Evolutionary conservation across 2,888 invertebrate species (phyloP), one percentile per base, ranked within the genome.

Genomic region (Eudemis profundana): DNA sequence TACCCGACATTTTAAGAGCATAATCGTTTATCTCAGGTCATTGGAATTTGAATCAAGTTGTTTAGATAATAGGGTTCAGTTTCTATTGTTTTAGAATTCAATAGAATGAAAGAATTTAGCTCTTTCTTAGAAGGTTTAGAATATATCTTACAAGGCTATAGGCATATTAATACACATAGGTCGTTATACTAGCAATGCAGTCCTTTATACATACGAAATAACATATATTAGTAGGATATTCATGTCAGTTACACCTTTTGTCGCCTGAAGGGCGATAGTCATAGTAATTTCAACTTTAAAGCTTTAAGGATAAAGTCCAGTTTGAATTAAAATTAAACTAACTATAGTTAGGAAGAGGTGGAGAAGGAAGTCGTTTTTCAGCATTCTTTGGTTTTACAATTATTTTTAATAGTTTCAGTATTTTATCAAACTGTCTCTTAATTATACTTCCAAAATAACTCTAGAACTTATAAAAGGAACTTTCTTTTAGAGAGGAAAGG

Each of bases 321-420:
- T 46, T 21, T 21, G 1, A 12, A n/a, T 46, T 12, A 4, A 21
- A 5, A 3, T 8, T 8, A 8, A 0, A 8, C 5, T 33, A 27
- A 33, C 33, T 33, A 33, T 33, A 33, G 33, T 36, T 36, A 29
- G 21, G 21, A 46, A 29, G 27, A 50, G 54, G 54, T 15, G 74
- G 70, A 66, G 68, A 74, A 78, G 90, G 90, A 91, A 89, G 89
- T 83, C 82, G 79, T 89, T 85, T 81, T 81, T 84, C 76, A 76
- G 68, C 67, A 73, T 74, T 73, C 73, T 71, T 67, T 68, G 70
- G 53, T 46, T 59, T 53, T 40, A 23, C 19, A 56, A 56, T 64
- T 46, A 21, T 40, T 65, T 60, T 53, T 50, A 53, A 56, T 44
- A 56, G 56, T 44, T 56, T 29, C 42, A n/a, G 50, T 21, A 15